Evolutionary conservation across 2,797 vertebrate genomes (phyloP).

Genomic region (Helicolenus hilgendorfi): DNA sequence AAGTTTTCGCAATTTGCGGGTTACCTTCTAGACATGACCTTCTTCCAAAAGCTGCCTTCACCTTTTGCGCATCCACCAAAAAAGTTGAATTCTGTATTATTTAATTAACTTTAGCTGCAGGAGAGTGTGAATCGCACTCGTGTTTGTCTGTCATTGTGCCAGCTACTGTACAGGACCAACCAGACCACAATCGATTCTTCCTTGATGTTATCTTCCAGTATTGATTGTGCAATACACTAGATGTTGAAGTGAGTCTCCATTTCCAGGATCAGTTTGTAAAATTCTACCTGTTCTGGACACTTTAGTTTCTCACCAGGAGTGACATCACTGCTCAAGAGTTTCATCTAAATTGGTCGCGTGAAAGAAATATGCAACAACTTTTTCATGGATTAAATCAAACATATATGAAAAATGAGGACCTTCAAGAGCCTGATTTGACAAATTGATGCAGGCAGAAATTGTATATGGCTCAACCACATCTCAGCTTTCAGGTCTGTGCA

Average conservation of each 20-base stretch:
- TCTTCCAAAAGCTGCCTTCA: neutral
- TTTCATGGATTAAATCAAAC: neutral
- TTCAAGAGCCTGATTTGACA: neutral
- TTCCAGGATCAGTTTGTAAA: neutral
- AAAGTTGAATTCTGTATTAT: neutral
- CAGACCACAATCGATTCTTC: neutral
- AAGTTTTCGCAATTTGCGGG: too few species aligned
- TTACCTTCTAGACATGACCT: too few species aligned
- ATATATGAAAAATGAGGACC: rapidly evolving
- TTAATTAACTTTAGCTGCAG: neutral
- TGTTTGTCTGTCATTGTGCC: too few species aligned
- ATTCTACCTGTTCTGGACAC: neutral
- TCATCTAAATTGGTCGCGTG: neutral
- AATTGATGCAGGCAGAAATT: neutral
- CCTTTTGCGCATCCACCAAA: neutral
- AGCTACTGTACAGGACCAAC: neutral
- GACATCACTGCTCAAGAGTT: neutral
- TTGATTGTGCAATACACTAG: neutral
- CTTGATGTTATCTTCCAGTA: neutral
- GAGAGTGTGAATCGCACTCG: rapidly evolving
- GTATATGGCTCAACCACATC: neutral
- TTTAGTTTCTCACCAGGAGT: neutral
- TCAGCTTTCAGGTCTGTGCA: neutral
- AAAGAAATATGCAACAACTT: rapidly evolving
- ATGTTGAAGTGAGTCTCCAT: neutral